Conservation (phyloP, 2,113 vertebrate genomes). For the Spilogale gracilis region DNA sequence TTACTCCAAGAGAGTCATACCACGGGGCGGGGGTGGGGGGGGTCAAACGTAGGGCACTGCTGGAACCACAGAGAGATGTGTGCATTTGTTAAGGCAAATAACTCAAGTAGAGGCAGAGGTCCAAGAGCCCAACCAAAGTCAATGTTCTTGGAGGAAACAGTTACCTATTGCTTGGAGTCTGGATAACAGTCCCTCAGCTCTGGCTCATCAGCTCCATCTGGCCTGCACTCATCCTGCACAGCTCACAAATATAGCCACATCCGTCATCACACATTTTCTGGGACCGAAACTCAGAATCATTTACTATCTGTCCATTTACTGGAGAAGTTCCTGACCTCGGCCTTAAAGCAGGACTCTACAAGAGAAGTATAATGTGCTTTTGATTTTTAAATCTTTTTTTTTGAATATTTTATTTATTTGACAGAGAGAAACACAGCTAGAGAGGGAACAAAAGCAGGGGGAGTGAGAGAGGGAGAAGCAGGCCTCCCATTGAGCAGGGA, state of each 20-base stretch:
- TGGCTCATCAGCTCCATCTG: not conserved
- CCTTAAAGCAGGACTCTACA: not conserved
- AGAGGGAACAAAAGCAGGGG: too few species aligned
- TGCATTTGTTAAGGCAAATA: not conserved
- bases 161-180: not conserved
- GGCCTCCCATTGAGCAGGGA: too few species aligned
- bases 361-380: not conserved
- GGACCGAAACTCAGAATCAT: not conserved
- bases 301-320: not conserved
- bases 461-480: too few species aligned
- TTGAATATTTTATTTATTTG: too few species aligned
- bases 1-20: not conserved
- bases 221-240: not conserved
- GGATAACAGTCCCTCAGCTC: not conserved
- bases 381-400: conserved; percentile 26
- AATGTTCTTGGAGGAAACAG: not conserved
- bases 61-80: not conserved
- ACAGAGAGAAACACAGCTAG: too few species aligned
- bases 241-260: not conserved
- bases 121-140: not conserved
- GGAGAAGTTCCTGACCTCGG: not conserved
- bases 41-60: not conserved
- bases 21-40: too few species aligned
- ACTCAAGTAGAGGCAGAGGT: not conserved
- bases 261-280: too few species aligned